Conservation (phyloP, 2,113 vertebrate species). For the Alexandromys fortis region DNA sequence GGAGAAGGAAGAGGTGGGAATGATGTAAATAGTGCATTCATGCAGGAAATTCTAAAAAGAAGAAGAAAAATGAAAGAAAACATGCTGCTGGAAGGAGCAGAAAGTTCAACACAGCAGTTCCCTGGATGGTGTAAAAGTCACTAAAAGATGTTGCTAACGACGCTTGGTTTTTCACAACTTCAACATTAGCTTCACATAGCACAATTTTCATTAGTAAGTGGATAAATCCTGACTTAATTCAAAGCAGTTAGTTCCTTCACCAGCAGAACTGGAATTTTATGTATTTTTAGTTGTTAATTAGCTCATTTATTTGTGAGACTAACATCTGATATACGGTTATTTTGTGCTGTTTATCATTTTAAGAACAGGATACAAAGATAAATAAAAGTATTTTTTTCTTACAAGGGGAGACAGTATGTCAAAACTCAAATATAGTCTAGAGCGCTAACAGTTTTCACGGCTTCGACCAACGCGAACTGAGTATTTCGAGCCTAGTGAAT, state of each 20-base stretch:
- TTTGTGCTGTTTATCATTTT: neutral
- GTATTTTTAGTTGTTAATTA: constrained; percentile 15
- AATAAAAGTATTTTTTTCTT: neutral
- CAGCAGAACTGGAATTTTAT: constrained; percentile 1
- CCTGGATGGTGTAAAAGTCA: neutral
- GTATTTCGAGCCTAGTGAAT: neutral
- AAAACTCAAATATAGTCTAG: neutral
- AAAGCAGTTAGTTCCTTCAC: neutral
- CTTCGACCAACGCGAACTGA: neutral
- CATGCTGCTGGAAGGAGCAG: neutral
- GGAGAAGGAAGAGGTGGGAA: neutral
- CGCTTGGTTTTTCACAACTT: neutral
- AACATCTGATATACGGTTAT: neutral
- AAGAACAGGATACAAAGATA: constrained; percentile 20
- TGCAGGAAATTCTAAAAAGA: neutral
- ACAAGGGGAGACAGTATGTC: constrained; percentile 8
- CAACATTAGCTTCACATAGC: neutral
- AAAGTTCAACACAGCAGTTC: neutral
- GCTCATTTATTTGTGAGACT: constrained; percentile 8
- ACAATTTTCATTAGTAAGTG: neutral
- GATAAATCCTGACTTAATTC: constrained; percentile 29
- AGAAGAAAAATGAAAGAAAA: neutral
- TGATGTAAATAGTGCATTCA: neutral
- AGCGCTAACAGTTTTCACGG: neutral
- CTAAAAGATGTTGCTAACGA: neutral